Percentiles rank a stretch among this genome's conserved stretches.
These are phyloP conservation scores for Neoitamus cyanurus DNA, from an alignment of 2,888 invertebrate genomes.

Conservation along the genomic window DNA sequence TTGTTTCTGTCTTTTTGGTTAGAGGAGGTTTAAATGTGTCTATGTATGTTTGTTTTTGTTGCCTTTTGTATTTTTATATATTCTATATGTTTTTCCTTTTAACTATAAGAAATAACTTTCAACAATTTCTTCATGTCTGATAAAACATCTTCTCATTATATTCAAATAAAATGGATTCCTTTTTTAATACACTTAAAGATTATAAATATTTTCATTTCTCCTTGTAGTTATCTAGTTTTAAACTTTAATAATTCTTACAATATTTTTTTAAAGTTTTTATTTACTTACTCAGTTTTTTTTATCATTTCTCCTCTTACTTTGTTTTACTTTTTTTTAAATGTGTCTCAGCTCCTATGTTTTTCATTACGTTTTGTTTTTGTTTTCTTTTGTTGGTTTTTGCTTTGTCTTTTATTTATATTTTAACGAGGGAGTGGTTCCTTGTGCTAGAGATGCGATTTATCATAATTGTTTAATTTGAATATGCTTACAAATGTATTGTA, in stretches of 20 bases:
- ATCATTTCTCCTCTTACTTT: background rate
- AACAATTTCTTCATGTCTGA: constrained; percentile 40
- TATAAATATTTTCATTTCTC: constrained; percentile 35
- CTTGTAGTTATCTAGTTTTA: constrained; percentile 1
- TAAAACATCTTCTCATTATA: constrained; percentile 32
- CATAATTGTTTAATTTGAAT: constrained; percentile 44
- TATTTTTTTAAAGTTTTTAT: background rate
- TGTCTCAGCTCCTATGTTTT: background rate
- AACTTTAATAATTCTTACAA: constrained; percentile 14
- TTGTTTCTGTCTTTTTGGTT: constrained; percentile 32
- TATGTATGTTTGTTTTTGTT: constrained; percentile 26
- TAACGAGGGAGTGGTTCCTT: constrained; percentile 54
- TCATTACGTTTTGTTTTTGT: constrained; percentile 15
- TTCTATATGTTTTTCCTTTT: constrained; percentile 10
- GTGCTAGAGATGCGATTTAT: constrained; percentile 53
- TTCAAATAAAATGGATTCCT: constrained; percentile 39
- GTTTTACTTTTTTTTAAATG: background rate
- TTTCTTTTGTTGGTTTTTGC: background rate
- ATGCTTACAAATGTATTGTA: constrained; percentile 32
- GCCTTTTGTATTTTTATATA: background rate
- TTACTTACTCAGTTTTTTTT: background rate
- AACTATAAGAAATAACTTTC: constrained; percentile 45
- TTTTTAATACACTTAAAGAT: constrained; percentile 31
- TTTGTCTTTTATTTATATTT: constrained; percentile 29
- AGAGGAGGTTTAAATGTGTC: background rate